These are phyloP conservation scores for Muntiacus reevesi DNA, from an alignment of 2,113 vertebrate species.

Conservation along the genomic window DNA sequence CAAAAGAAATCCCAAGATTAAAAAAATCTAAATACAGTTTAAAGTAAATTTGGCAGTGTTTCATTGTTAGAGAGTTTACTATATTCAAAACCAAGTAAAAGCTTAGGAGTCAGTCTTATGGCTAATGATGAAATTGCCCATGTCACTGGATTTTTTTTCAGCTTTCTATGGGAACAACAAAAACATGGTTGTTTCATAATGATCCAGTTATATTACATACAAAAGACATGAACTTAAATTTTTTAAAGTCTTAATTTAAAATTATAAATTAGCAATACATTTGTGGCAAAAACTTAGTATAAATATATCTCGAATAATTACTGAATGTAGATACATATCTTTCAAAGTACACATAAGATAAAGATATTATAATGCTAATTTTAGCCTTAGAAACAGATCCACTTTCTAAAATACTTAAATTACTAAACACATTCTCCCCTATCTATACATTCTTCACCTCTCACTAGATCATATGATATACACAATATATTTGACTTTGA, in stretches of 20 bases:
- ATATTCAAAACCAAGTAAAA: conserved; percentile 21
- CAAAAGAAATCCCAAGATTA: conserved; percentile 17
- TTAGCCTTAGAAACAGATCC: conserved; percentile 20
- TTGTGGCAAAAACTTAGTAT: neutral
- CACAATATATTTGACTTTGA: neutral
- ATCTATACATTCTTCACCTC: neutral
- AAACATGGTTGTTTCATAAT: conserved; percentile 8
- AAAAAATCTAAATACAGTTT: conserved; percentile 48
- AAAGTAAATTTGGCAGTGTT: conserved; percentile 24
- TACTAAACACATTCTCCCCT: conserved; percentile 15
- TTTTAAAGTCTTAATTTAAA: conserved; percentile 13
- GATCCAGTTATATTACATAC: neutral
- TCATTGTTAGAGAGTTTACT: conserved; percentile 34
- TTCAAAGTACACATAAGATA: conserved; percentile 18
- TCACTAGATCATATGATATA: neutral
- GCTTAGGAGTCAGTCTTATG: neutral
- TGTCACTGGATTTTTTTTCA: neutral
- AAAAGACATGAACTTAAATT: neutral
- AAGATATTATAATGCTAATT: neutral
- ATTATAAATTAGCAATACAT: neutral
- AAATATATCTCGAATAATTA: conserved; percentile 1
- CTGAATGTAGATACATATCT: neutral
- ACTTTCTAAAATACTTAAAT: conserved; percentile 36
- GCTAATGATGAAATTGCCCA: neutral
- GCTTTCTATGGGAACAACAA: conserved; percentile 3